These are phyloP conservation scores for Lamellibrachia satsuma DNA, from an alignment of 2,888 invertebrate species.

Conservation along the genomic window DNA sequence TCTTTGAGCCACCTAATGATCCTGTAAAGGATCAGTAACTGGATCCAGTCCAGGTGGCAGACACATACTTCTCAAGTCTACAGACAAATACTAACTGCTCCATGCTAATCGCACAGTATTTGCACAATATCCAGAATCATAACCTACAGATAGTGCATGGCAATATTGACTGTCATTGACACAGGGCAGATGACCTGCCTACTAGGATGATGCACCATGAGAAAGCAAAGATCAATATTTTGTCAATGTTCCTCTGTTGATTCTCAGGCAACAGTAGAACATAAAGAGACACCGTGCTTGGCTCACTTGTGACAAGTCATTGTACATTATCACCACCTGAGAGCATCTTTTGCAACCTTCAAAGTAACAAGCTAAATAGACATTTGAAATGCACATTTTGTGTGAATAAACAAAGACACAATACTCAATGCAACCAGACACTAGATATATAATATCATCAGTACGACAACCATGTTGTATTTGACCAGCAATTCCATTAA, in stretches of 20 bases:
- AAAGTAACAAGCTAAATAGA: neutral
- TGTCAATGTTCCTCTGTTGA: neutral
- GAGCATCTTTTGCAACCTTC: neutral
- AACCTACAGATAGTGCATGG: neutral
- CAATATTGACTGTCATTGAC: neutral
- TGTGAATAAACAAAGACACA: neutral
- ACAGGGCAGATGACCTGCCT: neutral
- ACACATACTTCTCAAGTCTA: neutral
- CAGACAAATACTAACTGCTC: neutral
- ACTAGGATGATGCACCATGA: neutral
- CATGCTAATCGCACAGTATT: neutral
- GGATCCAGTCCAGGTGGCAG: neutral
- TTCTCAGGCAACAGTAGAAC: neutral
- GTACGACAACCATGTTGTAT: neutral
- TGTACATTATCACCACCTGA: neutral
- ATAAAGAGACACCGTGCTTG: neutral
- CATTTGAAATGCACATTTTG: neutral
- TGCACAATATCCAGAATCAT: neutral
- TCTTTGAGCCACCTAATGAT: neutral
- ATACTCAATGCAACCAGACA: neutral
- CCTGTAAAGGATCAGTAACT: constrained; percentile 3
- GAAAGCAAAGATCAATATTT: neutral
- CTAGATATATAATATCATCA: neutral
- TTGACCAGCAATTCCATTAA: neutral
- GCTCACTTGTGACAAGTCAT: neutral